Evolutionary conservation across 2,113 vertebrate species (phyloP), one percentile per base, ranked within the genome.

Genomic region (Archilochus colubris): DNA sequence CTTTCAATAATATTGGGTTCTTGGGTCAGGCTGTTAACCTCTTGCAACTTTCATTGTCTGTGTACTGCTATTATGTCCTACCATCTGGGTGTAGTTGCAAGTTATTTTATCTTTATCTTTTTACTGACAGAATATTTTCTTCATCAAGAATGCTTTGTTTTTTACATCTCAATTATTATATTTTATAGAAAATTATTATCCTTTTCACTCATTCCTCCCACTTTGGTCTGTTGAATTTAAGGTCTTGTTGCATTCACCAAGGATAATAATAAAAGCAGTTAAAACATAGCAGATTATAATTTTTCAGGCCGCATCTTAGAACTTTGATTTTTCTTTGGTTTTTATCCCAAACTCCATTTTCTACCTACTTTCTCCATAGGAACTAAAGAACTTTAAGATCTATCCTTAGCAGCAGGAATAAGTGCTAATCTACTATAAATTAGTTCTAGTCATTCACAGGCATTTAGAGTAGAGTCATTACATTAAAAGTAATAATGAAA

Each of bases 211-310:
- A 50, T 20, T 73, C 79, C 82, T 85, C 74, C 74, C 79, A 95
- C 77, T 68, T 67, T 59, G 48, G 36, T 79, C 69, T 59, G 25
- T 87, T 89, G 72, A 96, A 95, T 93, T 30, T 93, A 95, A 97
- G 72, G 3, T 8, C 27, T 58, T 93, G 51, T 78, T 94, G 89
- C 3, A 63, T 82, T 95, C 43, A 89, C 43, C 14, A 82, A 88
- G 6, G 36, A 94, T 89, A 97, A 84, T 7, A 76, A 93, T 80
- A 94, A 95, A 93, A 96, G 38, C 70, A 95, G 91, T 95, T 92
- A 76, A 18, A 91, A 91, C 53, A 74, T 86, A 83, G 46, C 53
- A 92, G 88, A 96, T 95, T 91, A 67, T 90, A 69, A 84, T 75
- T 50, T 95, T 89, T 89, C 63, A 64, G 46, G 14, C 66, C 95